Evolutionary conservation across 2,113 vertebrate genomes (phyloP).

Genomic region (Falco punctatus): DNA sequence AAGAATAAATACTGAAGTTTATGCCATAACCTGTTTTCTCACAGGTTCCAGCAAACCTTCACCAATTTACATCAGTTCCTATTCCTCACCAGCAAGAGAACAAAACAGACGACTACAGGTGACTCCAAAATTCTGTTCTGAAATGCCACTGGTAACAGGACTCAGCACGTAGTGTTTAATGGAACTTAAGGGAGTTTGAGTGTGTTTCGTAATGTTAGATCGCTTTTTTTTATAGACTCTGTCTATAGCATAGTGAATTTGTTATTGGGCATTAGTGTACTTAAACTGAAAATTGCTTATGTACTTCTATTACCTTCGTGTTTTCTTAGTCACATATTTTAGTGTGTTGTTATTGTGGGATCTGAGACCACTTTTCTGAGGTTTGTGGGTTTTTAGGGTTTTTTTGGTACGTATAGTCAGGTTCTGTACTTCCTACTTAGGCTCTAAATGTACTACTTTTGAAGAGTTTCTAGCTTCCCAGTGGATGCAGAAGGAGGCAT

Average conservation of each 20-base stretch:
- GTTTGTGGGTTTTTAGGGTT: not conserved
- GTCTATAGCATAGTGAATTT: not conserved
- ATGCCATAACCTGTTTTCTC: conserved; percentile 61
- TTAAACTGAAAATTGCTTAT: not conserved
- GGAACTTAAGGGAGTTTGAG: not conserved
- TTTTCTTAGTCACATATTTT: accelerated
- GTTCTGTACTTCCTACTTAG: not conserved
- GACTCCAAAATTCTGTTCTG: conserved; percentile 41
- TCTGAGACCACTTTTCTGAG: not conserved
- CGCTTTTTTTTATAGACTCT: not conserved
- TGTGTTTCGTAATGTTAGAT: accelerated
- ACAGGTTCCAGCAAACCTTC: conserved; percentile 93
- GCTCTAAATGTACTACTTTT: not conserved
- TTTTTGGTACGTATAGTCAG: not conserved
- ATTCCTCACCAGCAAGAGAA: conserved; percentile 93
- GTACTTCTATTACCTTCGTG: no score
- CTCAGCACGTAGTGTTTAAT: not conserved
- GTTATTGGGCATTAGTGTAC: not conserved
- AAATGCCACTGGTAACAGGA: not conserved
- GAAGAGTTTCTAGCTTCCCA: not conserved
- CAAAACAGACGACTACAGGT: conserved; percentile 93
- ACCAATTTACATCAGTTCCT: conserved; percentile 96
- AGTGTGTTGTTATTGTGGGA: not conserved
- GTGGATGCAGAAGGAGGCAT: not conserved
- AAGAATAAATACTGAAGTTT: conserved; percentile 25